A percentile compares a stretch with the other conserved stretches of the same genome.
Conservation (phyloP, 2,113 vertebrate genomes). For the Sterna hirundo region DNA sequence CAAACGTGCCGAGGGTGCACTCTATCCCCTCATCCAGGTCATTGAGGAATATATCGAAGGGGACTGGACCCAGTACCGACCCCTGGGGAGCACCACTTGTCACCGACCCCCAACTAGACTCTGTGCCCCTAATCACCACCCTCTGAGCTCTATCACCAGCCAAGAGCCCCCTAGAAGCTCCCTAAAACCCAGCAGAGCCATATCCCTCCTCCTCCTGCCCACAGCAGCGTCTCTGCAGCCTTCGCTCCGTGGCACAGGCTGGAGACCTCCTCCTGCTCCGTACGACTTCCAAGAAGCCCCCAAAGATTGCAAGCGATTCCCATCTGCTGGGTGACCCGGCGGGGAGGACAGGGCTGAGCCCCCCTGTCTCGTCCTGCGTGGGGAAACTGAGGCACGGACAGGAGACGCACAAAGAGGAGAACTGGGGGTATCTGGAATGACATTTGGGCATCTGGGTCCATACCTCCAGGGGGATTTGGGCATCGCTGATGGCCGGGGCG, state of each 20-base stretch:
- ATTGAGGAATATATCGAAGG: too few species aligned
- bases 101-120: too few species aligned
- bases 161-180: background rate
- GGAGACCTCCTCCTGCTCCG: background rate
- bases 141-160: too few species aligned
- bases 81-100: too few species aligned
- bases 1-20: too few species aligned
- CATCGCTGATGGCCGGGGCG: fast-evolving
- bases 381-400: background rate
- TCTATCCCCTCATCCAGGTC: too few species aligned
- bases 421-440: fast-evolving
- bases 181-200: background rate
- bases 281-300: background rate
- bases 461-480: background rate
- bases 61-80: too few species aligned
- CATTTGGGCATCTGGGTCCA: background rate
- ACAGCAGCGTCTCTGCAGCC: background rate
- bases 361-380: fast-evolving
- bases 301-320: fast-evolving
- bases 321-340: background rate
- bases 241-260: background rate
- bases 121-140: too few species aligned
- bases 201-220: background rate
- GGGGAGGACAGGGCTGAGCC: background rate
- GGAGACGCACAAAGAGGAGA: background rate